A percentile compares a stretch with the other conserved stretches of the same genome.
phyloP scores from a whole-genome alignment of 2,888 invertebrate genomes.

The Agriopis marginaria region DNA sequence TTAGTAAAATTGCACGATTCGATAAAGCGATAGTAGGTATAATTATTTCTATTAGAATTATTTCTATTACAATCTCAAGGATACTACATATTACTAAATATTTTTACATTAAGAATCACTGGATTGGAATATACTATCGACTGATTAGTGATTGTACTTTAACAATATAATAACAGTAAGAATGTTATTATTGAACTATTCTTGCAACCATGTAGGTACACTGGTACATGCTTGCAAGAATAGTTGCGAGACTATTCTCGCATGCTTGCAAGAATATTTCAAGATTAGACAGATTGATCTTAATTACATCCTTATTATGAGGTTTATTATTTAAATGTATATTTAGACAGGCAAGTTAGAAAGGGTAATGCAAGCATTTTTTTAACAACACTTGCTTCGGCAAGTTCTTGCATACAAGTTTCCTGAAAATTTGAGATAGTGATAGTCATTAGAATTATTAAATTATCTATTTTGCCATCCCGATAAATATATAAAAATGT shows the following conservation, averaged over 20 bases:
- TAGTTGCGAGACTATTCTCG: not conserved
- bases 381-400: not conserved
- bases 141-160: slow-evolving; percentile 32
- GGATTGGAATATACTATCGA: slow-evolving; percentile 39
- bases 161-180: not conserved
- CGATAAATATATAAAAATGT: not conserved
- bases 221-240: no score
- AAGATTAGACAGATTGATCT: no score
- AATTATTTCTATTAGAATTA: slow-evolving; percentile 35
- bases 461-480: not conserved
- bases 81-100: slow-evolving; percentile 37
- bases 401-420: slow-evolving; percentile 1
- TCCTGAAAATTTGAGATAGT: not conserved
- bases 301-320: no score
- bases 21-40: slow-evolving; percentile 78
- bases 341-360: not conserved
- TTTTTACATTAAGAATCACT: slow-evolving; percentile 40
- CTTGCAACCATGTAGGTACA: not conserved
- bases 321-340: not conserved
- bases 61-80: slow-evolving; percentile 21
- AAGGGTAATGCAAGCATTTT: not conserved
- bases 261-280: not conserved
- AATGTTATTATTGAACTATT: not conserved
- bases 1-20: slow-evolving; percentile 84
- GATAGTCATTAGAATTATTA: not conserved